Percentiles rank a stretch among this genome's conserved stretches.
These are phyloP conservation scores for Sphaerodactylus townsendi DNA, from an alignment of 2,113 vertebrate genomes.

Conservation along the genomic window DNA sequence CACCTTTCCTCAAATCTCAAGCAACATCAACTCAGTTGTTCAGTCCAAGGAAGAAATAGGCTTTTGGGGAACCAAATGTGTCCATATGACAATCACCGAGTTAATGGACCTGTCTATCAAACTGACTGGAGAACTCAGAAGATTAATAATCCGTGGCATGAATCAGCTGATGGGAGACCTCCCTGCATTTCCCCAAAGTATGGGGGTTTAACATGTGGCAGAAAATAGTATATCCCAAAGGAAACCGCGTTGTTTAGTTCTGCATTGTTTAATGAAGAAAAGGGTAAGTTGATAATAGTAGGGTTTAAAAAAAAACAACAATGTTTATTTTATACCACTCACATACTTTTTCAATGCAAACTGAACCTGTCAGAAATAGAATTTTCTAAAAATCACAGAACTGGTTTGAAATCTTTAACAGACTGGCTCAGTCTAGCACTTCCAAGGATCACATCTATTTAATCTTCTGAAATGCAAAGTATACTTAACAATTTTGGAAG, in stretches of 20 bases:
- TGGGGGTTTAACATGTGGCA: neutral
- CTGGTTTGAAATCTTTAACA: conserved; percentile 32
- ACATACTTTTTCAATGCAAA: no score
- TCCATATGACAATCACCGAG: neutral
- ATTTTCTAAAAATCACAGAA: neutral
- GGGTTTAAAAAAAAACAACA: neutral
- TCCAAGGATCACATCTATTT: no score
- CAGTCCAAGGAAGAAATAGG: neutral
- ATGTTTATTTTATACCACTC: neutral
- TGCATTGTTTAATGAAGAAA: neutral
- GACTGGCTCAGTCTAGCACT: no score
- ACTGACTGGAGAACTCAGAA: neutral
- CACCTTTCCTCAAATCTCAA: neutral
- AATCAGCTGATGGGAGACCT: neutral
- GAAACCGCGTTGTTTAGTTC: neutral
- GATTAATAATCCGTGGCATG: neutral
- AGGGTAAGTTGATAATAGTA: no score
- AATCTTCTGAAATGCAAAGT: conserved; percentile 31
- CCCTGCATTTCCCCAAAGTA: neutral
- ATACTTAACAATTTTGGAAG: conserved; percentile 8
- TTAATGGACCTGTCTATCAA: neutral
- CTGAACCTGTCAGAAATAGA: neutral
- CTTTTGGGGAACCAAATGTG: neutral
- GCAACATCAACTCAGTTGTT: neutral
- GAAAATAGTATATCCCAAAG: neutral